Evolutionary conservation across 2,113 vertebrate genomes (phyloP).

Genomic region (Oncorhynchus kisutch): DNA sequence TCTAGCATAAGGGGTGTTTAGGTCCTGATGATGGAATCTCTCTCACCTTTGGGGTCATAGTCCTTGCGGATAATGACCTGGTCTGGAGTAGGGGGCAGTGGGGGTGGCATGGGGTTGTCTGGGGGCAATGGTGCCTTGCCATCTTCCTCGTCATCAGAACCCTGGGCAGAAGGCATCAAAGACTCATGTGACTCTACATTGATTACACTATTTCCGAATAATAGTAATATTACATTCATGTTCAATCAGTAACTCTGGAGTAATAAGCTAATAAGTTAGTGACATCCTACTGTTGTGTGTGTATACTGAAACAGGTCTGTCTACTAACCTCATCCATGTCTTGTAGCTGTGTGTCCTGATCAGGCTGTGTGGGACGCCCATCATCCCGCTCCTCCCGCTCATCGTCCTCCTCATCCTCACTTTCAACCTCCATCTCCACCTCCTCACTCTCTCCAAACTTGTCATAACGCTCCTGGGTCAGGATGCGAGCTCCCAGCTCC

Average conservation of each 20-base stretch:
- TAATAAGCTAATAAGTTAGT: not conserved
- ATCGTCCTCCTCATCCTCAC: constrained; percentile 93
- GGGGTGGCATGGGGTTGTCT: constrained; percentile 94
- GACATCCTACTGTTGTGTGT: not conserved
- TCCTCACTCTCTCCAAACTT: constrained; percentile 99
- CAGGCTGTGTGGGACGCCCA: constrained; percentile 81
- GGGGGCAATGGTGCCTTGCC: constrained; percentile 93
- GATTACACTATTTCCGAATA: not conserved
- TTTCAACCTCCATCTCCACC: constrained; percentile 99
- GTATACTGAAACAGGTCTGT: not conserved
- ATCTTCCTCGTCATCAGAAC: constrained; percentile 92
- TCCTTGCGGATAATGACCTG: constrained; percentile 98
- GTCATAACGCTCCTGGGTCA: constrained; percentile 97
- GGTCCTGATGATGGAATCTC: not conserved
- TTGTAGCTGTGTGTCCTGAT: constrained; percentile 97
- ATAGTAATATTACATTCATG: not conserved
- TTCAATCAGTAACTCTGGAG: not conserved
- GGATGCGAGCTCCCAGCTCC: constrained; percentile 93
- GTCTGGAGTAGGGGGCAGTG: constrained; percentile 94
- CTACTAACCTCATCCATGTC: constrained; percentile 95
- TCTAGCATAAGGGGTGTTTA: not conserved
- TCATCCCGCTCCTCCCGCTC: constrained; percentile 78
- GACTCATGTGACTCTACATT: not conserved
- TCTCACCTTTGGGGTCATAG: constrained; percentile 95
- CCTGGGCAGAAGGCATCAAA: constrained; percentile 69